Percentiles rank a stretch among this genome's conserved stretches.
phyloP scores from a whole-genome alignment of 2,888 invertebrate genomes.

The Hyposoter didymator region DNA sequence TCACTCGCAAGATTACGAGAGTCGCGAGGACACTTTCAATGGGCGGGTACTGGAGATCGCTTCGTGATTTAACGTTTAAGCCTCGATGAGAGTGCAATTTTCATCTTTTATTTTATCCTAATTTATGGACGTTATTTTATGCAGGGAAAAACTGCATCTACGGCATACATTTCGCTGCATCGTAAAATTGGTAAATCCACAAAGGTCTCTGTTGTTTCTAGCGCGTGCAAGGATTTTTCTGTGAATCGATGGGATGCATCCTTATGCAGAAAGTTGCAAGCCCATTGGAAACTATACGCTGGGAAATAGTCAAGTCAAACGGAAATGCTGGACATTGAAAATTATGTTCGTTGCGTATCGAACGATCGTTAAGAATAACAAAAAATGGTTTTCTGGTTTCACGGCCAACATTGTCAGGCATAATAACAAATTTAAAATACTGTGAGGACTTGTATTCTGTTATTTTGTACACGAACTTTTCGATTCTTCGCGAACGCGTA shows the following conservation, averaged over 20 bases:
- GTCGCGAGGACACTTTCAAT: slow-evolving; percentile 51
- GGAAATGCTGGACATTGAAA: not conserved
- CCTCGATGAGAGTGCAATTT: not conserved
- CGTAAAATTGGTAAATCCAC: not conserved
- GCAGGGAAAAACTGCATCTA: not conserved
- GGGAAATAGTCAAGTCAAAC: not conserved
- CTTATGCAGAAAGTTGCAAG: not conserved
- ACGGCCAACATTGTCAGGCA: too few relatives aligned
- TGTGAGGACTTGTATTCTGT: too few relatives aligned
- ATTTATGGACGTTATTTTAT: not conserved
- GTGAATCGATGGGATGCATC: not conserved
- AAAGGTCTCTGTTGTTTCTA: not conserved
- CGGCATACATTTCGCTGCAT: not conserved
- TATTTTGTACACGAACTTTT: too few relatives aligned
- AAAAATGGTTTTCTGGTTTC: too few relatives aligned
- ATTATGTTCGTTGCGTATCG: not conserved
- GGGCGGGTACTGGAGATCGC: not conserved
- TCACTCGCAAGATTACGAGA: slow-evolving; percentile 53
- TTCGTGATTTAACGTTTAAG: slow-evolving; percentile 10
- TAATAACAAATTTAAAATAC: too few relatives aligned
- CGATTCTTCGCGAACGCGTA: too few relatives aligned
- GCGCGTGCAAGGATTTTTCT: not conserved
- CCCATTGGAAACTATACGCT: not conserved
- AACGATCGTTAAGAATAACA: too few relatives aligned
- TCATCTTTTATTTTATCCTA: not conserved